Conservation (phyloP, 2,797 vertebrate species). For the Petrocephalus schoutedeni region DNA sequence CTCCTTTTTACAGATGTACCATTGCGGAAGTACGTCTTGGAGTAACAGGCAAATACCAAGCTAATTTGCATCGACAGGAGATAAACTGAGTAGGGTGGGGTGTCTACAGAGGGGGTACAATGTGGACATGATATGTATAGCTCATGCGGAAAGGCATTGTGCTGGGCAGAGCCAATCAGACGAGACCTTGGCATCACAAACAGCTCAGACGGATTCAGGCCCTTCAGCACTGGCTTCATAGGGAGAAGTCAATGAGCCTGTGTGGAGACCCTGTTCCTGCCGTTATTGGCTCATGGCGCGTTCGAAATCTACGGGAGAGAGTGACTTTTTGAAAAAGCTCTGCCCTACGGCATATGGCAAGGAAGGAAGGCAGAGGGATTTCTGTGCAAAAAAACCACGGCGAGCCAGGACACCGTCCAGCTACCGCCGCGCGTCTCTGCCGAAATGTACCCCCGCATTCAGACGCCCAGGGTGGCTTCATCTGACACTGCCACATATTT, state of each 20-base stretch:
- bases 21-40: neutral
- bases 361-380: slow-evolving; percentile 13
- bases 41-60: neutral
- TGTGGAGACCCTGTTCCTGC: neutral
- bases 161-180: neutral
- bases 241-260: neutral
- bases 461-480: neutral
- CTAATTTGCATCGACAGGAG: neutral
- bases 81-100: neutral
- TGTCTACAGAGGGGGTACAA: neutral
- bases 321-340: slow-evolving; percentile 1
- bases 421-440: slow-evolving; percentile 15
- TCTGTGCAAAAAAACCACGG: slow-evolving; percentile 17
- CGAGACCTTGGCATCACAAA: slow-evolving; percentile 4
- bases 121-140: neutral
- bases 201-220: slow-evolving; percentile 12
- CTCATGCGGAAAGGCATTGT: neutral
- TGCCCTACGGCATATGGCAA: slow-evolving; percentile 9
- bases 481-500: slow-evolving; percentile 7
- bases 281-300: slow-evolving; percentile 1
- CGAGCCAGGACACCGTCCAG: slow-evolving; percentile 35
- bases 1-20: neutral
- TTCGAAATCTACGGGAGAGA: slow-evolving; percentile 14
- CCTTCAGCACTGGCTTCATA: neutral
- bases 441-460: neutral